Evolutionary conservation across 2,113 vertebrate genomes (phyloP).

Genomic region (Labrus mixtus): DNA sequence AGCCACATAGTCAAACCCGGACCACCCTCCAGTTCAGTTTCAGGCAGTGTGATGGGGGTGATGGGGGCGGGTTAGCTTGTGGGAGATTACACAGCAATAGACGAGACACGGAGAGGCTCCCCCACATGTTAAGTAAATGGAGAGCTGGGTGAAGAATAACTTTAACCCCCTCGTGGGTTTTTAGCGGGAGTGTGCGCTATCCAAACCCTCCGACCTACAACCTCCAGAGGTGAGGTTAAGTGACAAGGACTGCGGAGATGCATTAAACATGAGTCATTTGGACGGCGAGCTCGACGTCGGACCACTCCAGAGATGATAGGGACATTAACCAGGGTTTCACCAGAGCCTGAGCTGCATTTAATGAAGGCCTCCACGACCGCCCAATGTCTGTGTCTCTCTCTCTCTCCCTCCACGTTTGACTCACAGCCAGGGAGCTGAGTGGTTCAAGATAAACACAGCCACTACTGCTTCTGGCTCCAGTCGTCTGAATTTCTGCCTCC

Average conservation of each 20-base stretch:
- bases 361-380: slow-evolving; percentile 70
- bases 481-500: slow-evolving; percentile 28
- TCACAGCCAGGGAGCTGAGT: slow-evolving; percentile 58
- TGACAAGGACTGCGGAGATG: slow-evolving; percentile 75
- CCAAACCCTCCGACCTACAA: slow-evolving; percentile 47
- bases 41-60: slow-evolving; percentile 21
- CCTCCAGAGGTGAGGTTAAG: slow-evolving; percentile 80
- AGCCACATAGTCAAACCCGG: slow-evolving; percentile 37
- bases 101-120: slow-evolving; percentile 41
- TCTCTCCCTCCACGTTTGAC: slow-evolving; percentile 66
- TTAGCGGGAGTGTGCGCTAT: slow-evolving; percentile 37
- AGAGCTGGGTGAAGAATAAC: slow-evolving; percentile 70
- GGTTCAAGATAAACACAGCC: slow-evolving; percentile 61
- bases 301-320: slow-evolving; percentile 80
- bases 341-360: slow-evolving; percentile 78
- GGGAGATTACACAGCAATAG: slow-evolving; percentile 61
- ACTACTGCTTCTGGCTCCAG: slow-evolving; percentile 40
- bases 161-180: slow-evolving; percentile 58
- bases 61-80: slow-evolving; percentile 19
- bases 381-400: no score
- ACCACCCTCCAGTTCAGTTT: slow-evolving; percentile 64
- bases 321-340: slow-evolving; percentile 81
- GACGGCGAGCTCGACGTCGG: slow-evolving; percentile 64
- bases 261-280: slow-evolving; percentile 83
- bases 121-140: slow-evolving; percentile 76